phyloP scores from a whole-genome alignment of 1,140 invertebrate species.

The Heliconius hewitsoni region DNA sequence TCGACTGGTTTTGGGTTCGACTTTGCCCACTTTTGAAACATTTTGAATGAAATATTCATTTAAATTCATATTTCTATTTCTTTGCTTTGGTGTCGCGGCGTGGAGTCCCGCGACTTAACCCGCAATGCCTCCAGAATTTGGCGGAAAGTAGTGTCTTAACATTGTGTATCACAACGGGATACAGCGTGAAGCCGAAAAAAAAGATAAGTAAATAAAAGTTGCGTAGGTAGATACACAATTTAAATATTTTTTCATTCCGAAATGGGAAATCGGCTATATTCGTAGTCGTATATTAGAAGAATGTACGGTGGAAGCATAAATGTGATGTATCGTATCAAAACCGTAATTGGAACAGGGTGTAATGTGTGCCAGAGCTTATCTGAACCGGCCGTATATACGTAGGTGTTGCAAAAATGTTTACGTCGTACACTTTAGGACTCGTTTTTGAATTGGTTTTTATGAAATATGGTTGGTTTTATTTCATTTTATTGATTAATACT shows the following conservation, averaged over 20 bases:
- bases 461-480: neutral
- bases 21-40: too few relatives aligned
- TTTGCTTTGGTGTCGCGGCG: too few relatives aligned
- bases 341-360: conserved; percentile 41
- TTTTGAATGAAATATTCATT: too few relatives aligned
- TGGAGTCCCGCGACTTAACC: too few relatives aligned
- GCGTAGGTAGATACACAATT: conserved; percentile 16
- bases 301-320: conserved; percentile 37
- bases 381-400: conserved; percentile 13
- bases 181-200: too few relatives aligned
- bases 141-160: too few relatives aligned
- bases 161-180: too few relatives aligned
- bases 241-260: conserved; percentile 21
- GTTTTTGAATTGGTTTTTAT: conserved; percentile 13
- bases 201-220: neutral
- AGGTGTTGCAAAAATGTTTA: conserved; percentile 30
- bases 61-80: too few relatives aligned
- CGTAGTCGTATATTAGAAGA: conserved; percentile 38
- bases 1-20: too few relatives aligned
- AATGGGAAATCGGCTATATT: conserved; percentile 25
- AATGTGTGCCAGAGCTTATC: conserved; percentile 45
- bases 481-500: neutral
- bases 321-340: conserved; percentile 44
- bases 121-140: too few relatives aligned
- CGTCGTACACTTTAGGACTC: conserved; percentile 10